phyloP scores from a whole-genome alignment of 2,888 invertebrate species.

The Cheilosia grossa region DNA sequence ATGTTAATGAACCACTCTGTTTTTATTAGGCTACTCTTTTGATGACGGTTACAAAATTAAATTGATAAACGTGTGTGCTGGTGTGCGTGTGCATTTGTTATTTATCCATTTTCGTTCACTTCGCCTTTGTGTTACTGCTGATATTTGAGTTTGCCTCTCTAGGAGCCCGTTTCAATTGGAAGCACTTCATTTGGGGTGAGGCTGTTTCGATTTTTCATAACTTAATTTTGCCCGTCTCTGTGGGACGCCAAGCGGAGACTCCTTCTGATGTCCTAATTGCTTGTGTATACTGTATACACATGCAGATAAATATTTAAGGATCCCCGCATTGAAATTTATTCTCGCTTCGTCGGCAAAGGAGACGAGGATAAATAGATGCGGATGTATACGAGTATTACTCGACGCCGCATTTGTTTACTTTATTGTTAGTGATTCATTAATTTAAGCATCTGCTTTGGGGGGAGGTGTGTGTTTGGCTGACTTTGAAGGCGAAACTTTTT shows the following conservation, averaged over 20 bases:
- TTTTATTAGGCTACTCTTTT: slow-evolving; percentile 65
- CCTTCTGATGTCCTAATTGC: slow-evolving; percentile 52
- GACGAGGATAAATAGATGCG: slow-evolving; percentile 1
- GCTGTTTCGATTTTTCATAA: slow-evolving; percentile 68
- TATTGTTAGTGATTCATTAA: slow-evolving; percentile 55
- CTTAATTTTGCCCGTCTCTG: slow-evolving; percentile 49
- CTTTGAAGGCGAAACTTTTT: slow-evolving; percentile 4
- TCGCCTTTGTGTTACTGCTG: neutral
- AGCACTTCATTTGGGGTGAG: slow-evolving; percentile 39
- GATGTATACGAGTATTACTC: slow-evolving; percentile 1
- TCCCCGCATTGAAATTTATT: slow-evolving; percentile 30
- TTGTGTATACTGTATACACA: slow-evolving; percentile 32
- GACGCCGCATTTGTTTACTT: slow-evolving; percentile 40
- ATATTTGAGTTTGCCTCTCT: slow-evolving; percentile 39
- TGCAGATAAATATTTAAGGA: slow-evolving; percentile 56
- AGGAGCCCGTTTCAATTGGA: slow-evolving; percentile 48
- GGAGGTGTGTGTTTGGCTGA: neutral
- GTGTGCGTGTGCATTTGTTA: slow-evolving; percentile 39
- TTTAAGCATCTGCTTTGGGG: slow-evolving; percentile 11
- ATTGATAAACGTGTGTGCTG: slow-evolving; percentile 54
- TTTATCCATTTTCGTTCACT: slow-evolving; percentile 41
- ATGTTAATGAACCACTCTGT: slow-evolving; percentile 72
- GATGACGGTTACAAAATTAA: slow-evolving; percentile 67
- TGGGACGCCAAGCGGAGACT: no score
- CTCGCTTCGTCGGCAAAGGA: slow-evolving; percentile 15